Conservation (phyloP, 2,888 invertebrate species). For the Dryomyza anilis region DNA sequence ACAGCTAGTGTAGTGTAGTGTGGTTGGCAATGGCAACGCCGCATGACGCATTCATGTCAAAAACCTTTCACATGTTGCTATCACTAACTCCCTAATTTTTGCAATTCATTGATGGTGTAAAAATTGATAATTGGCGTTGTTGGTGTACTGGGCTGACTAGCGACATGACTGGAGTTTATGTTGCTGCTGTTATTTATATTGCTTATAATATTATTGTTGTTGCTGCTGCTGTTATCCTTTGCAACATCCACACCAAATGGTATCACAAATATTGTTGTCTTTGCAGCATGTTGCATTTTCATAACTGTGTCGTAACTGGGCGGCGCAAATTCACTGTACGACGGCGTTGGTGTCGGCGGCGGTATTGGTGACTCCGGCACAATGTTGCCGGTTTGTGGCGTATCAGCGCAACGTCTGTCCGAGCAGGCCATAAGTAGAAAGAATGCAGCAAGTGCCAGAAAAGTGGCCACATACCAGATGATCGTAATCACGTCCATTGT, state of each 20-base stretch:
- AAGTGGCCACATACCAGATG: conserved; percentile 60
- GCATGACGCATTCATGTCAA: not conserved
- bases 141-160: conserved; percentile 21
- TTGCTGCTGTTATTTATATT: conserved; percentile 7
- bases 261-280: conserved; percentile 54
- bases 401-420: conserved; percentile 50
- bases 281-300: conserved; percentile 50
- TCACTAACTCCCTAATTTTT: conserved; percentile 39
- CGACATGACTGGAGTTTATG: not conserved
- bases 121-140: conserved; percentile 42
- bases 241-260: conserved; percentile 42
- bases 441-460: conserved; percentile 58
- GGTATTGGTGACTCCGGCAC: conserved; percentile 43
- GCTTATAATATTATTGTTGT: conserved; percentile 21
- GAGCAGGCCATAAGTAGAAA: conserved; percentile 61
- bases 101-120: conserved; percentile 53
- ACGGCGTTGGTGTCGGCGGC: conserved; percentile 58
- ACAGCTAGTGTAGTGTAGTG: not conserved
- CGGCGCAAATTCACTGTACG: conserved; percentile 60
- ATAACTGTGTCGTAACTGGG: conserved; percentile 59
- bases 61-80: not conserved
- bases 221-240: conserved; percentile 20
- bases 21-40: not conserved
- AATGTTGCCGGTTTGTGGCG: conserved; percentile 4
- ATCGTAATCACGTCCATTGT: conserved; percentile 60